phyloP scores from a whole-genome alignment of 2,113 vertebrate species.

The Esox niger region DNA sequence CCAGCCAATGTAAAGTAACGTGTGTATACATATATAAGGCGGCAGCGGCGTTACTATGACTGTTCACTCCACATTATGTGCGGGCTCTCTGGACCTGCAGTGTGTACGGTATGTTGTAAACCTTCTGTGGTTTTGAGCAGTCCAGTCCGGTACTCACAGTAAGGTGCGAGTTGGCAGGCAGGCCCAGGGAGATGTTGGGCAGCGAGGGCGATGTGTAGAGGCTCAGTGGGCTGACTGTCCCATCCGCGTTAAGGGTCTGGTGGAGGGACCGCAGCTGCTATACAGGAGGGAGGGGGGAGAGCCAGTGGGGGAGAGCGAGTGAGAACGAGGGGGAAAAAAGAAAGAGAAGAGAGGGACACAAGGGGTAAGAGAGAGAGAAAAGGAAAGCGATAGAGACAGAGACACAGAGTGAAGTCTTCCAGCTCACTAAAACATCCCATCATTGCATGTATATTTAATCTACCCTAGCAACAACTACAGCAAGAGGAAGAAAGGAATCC shows the following conservation, averaged over 20 bases:
- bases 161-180: slow-evolving; percentile 89
- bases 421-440: background rate
- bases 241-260: slow-evolving; percentile 82
- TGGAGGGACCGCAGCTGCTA: slow-evolving; percentile 90
- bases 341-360: background rate
- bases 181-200: slow-evolving; percentile 94
- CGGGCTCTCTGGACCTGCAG: no score
- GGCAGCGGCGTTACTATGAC: no score
- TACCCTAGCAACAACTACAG: background rate
- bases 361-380: background rate
- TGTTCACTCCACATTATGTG: no score
- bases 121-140: no score
- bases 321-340: background rate
- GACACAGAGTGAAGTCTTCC: background rate
- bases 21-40: no score
- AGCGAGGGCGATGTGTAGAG: slow-evolving; percentile 95
- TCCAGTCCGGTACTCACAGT: slow-evolving; percentile 70
- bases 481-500: background rate
- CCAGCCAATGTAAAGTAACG: no score
- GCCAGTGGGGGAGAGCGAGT: slow-evolving; percentile 24
- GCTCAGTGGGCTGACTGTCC: slow-evolving; percentile 82
- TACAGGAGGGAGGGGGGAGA: slow-evolving; percentile 21
- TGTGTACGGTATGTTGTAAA: no score
- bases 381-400: background rate
- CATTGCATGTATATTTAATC: slow-evolving; percentile 2